Conservation (phyloP, 2,797 vertebrate species). For the Notamacropus eugenii region DNA sequence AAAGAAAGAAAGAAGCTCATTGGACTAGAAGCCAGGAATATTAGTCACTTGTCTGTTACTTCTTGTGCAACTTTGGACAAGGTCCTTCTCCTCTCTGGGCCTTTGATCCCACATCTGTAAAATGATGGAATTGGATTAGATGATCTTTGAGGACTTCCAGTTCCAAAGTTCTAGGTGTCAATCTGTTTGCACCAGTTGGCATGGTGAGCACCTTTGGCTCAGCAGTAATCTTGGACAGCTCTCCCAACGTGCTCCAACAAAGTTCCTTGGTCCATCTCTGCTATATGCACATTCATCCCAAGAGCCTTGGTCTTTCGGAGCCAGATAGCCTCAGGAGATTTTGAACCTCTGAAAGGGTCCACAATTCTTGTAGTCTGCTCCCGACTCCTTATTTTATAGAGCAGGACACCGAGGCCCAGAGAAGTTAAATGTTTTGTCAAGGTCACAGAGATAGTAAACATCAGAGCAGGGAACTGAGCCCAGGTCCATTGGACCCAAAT, state of each 20-base stretch:
- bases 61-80: not conserved
- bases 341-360: not conserved
- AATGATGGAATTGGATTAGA: not conserved
- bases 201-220: not conserved
- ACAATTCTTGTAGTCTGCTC: not conserved
- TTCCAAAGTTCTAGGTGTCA: not conserved
- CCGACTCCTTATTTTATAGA: not conserved
- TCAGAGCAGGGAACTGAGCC: not conserved
- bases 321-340: not conserved
- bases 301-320: not conserved
- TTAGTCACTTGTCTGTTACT: not conserved
- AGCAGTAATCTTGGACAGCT: not conserved
- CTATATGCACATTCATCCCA: not conserved
- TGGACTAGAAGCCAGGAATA: not conserved
- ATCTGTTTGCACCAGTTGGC: not conserved
- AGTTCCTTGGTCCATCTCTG: not conserved
- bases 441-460: not conserved
- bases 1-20: not conserved
- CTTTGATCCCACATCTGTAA: not conserved
- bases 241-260: not conserved
- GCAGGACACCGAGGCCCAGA: not conserved
- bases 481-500: not conserved
- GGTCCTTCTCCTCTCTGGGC: not conserved
- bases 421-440: not conserved
- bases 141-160: not conserved